These are phyloP conservation scores for Pimpla rufipes DNA, from an alignment of 2,888 invertebrate species.

Conservation along the genomic window DNA sequence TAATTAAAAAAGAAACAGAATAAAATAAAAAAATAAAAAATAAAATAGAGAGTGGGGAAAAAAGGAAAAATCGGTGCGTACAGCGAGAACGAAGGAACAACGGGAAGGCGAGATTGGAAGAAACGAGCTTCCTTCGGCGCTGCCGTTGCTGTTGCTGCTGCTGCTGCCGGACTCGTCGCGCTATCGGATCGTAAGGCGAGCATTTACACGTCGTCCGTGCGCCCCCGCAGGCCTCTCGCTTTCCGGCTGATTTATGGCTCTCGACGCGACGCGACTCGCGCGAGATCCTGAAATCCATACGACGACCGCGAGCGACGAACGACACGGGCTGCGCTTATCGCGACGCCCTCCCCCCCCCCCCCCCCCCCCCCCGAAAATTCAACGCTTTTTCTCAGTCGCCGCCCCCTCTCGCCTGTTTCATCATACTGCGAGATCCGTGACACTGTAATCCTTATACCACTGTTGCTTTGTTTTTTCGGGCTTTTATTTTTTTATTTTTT, in stretches of 20 bases:
- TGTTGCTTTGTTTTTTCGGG: slow-evolving; percentile 1
- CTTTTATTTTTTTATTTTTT: not conserved
- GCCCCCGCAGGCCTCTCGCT: slow-evolving; percentile 77
- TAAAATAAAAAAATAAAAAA: not conserved
- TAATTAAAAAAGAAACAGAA: not conserved
- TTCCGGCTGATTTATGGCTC: slow-evolving; percentile 79
- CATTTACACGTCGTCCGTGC: slow-evolving; percentile 82
- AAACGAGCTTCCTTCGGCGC: slow-evolving; percentile 73
- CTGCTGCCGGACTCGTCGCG: slow-evolving; percentile 70
- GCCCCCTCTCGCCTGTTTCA: slow-evolving; percentile 21
- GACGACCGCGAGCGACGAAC: slow-evolving; percentile 60
- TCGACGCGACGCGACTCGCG: slow-evolving; percentile 58
- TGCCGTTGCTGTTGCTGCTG: slow-evolving; percentile 43
- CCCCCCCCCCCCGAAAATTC: slow-evolving; percentile 53
- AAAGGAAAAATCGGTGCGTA: slow-evolving; percentile 20
- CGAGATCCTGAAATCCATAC: slow-evolving; percentile 79
- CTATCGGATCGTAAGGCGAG: slow-evolving; percentile 84
- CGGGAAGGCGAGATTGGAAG: slow-evolving; percentile 65
- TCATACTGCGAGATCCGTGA: slow-evolving; percentile 27
- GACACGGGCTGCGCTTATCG: slow-evolving; percentile 70
- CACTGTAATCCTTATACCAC: slow-evolving; percentile 18
- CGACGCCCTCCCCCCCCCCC: slow-evolving; percentile 61
- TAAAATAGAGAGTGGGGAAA: slow-evolving; percentile 68
- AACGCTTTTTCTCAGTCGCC: slow-evolving; percentile 31
- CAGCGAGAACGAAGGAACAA: slow-evolving; percentile 56